Base-by-base conservation (phyloP, 2,113 vertebrate genomes). In the Melanerpes formicivorus region DNA sequence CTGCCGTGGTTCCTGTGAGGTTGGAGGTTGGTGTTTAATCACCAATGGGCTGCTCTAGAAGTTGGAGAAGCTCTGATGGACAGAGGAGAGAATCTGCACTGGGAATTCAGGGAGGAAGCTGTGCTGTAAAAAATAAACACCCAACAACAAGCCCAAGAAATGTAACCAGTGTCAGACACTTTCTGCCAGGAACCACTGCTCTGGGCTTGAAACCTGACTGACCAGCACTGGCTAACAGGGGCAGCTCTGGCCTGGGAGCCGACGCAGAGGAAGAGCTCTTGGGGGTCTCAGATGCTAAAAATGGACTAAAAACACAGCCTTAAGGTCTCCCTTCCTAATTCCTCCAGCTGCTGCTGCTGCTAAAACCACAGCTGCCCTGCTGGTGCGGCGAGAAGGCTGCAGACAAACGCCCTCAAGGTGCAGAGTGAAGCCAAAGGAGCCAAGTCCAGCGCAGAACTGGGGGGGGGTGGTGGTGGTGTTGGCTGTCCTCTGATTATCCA, bases 381-480 rank as follows among this genome's bases (percentile, higher is more conserved):
- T 54, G 77, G 93, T 50, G 26, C 30, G 78, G 67, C 84, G 19
- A 54, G 29, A 82, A 88, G 95, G 95, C 96, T 93, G 92, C 92
- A 92, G 94, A 95, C 96, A 95, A 97, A 97, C 82, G 96, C 96
- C 97, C 96, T 97, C 96, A 96, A 97, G 97, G 96, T 97, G 96
- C 96, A 97, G 65, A 97, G 94, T 78, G 90, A 90, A 90, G 91
- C 96, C 94, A 79, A 48, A 93, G 96, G 97, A 97, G 97, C 92
- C 81, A 97, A 97, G 97, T 94, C 96, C 96, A 98, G 97, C 97
- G 97, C 96, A 97, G 96, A 97, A 96, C 94, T 96, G 79, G 34
- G 34, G 34, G 6, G 34, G 34, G 34, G n/a, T 7, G 34, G 7
- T 8, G 92, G 95, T 22, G 50, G 92, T 95, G 73, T 96, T 95